Conservation (phyloP, 1,140 invertebrate species). For the Zaprionus gabonicus region DNA sequence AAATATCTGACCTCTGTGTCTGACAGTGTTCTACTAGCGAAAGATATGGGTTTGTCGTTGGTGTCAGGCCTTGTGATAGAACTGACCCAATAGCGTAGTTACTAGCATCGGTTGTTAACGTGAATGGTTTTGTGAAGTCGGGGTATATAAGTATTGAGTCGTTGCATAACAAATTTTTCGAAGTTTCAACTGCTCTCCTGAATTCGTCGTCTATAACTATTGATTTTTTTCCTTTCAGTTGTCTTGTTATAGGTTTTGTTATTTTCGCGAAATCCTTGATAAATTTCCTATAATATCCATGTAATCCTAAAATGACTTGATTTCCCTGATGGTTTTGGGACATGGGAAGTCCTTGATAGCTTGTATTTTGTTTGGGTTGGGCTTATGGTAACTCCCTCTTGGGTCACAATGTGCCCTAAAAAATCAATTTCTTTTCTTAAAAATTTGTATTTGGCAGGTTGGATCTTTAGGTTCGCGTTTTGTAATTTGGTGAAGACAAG, state of each 20-base stretch:
- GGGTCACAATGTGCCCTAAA: no score
- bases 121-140: slow-evolving; percentile 21
- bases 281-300: not conserved
- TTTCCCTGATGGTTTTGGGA: slow-evolving; percentile 9
- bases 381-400: no score
- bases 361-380: no score
- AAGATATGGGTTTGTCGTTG: not conserved
- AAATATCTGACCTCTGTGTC: slow-evolving; percentile 22
- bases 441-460: slow-evolving; percentile 2
- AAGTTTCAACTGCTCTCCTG: slow-evolving; percentile 10
- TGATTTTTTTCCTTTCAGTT: slow-evolving; percentile 20
- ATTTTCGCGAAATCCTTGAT: slow-evolving; percentile 23
- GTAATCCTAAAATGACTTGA: slow-evolving; percentile 14
- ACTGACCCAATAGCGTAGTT: slow-evolving; percentile 10
- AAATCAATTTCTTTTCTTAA: no score
- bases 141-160: slow-evolving; percentile 11
- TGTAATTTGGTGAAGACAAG: slow-evolving; percentile 21
- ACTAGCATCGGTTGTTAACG: slow-evolving; percentile 24
- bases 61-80: not conserved
- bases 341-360: slow-evolving; percentile 16
- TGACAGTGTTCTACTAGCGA: slow-evolving; percentile 18
- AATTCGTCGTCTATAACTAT: slow-evolving; percentile 19
- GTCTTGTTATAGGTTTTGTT: slow-evolving; percentile 29
- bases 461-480: slow-evolving; percentile 32
- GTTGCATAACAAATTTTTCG: slow-evolving; percentile 17